phyloP scores from a whole-genome alignment of 2,113 vertebrate genomes.

The Sphyrna mokarran region DNA sequence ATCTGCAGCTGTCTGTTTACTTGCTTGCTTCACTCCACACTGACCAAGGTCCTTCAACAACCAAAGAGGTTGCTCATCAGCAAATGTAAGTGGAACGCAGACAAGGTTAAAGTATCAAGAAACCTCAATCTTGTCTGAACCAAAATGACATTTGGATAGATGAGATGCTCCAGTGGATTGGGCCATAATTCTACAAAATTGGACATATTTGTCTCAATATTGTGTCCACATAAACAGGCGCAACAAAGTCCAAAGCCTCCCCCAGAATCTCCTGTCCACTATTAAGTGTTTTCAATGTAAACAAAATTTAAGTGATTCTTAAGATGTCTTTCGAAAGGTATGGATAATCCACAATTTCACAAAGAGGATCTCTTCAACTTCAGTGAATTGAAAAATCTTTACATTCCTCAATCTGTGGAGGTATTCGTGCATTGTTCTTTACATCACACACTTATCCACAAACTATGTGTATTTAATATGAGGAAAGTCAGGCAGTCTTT shows the following conservation, averaged over 20 bases:
- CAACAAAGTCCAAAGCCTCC: too few species aligned
- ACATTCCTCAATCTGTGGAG: not conserved
- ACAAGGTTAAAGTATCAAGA: not conserved
- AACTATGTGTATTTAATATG: not conserved
- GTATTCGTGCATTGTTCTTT: not conserved
- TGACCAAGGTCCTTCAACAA: not conserved
- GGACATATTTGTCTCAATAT: not conserved
- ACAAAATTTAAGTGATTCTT: not conserved
- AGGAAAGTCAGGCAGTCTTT: not conserved
- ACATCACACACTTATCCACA: not conserved
- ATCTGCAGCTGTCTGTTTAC: not conserved
- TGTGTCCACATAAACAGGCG: not conserved
- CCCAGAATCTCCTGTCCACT: not conserved
- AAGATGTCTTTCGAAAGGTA: not conserved
- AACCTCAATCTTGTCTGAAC: not conserved
- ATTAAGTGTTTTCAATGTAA: not conserved
- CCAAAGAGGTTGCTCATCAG: not conserved
- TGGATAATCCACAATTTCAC: not conserved
- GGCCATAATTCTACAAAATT: not conserved
- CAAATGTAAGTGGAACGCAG: not conserved
- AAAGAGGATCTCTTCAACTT: not conserved
- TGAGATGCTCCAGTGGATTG: not conserved
- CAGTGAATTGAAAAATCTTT: slow-evolving; percentile 10
- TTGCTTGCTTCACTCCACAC: not conserved
- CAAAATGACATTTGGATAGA: not conserved